Evolutionary conservation across 2,888 invertebrate genomes (phyloP), one percentile per base, ranked within the genome.

Genomic region (Drosophila nigricruria): DNA sequence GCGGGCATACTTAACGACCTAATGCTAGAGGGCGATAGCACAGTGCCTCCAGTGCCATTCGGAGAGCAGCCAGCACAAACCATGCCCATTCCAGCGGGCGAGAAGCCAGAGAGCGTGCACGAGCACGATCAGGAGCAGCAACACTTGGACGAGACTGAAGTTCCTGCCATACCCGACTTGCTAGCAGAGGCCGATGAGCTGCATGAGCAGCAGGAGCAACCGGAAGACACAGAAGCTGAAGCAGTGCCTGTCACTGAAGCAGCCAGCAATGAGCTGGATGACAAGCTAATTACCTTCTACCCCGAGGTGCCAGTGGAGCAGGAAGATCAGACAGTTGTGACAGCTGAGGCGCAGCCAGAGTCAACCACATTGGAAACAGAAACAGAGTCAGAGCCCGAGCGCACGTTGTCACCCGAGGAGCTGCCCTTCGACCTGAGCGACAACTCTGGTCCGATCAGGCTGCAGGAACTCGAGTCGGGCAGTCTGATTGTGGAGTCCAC

Each of bases 401-500:
- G 56, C 45, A 91, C 90, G 0, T 42, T 89, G 1, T 85, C 91
- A 0, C 91, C 91, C 1, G 90, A 91, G 16, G 90, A 92, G n/a
- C 30, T 92, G 30, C 91, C 92, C 6, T 91, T 92, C 53, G 91
- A 92, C 67, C 62, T 91, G 36, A 73, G 77, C 23, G 89, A 88
- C 30, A 83, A 79, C 50, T 70, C 73, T 0, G 63, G 53, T 5
- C 71, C 73, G 5, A 70, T 82, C 32, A 73, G 81, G 5, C 50
- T 88, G 6, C 88, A 91, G 25, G 89, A 92, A 52, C 70, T 92
- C 16, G 88, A 92, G 45, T 91, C 92, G 5, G 92, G 92, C 45
- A 92, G 87, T 65, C 77, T 92, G 34, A 81, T 92, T 1, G 36
- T 91, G 23, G 92, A 92, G 65, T 90, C 91, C 0, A 92, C 92